Base-by-base conservation (phyloP, 1,140 invertebrate species). In the Danaus plexippus region DNA sequence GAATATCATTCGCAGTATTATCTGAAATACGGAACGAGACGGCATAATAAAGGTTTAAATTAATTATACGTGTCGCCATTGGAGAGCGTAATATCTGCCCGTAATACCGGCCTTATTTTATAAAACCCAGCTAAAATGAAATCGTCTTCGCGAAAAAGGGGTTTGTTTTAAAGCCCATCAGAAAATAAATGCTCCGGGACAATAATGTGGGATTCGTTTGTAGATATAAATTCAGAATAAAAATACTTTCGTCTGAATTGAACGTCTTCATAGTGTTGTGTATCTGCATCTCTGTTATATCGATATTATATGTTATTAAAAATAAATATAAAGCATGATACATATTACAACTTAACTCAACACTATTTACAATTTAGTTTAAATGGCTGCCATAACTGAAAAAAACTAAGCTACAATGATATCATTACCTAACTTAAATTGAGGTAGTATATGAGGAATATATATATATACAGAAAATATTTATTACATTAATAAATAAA, bases 161-260 rank as follows among this genome's bases (percentile, higher is more conserved):
- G 80, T 85, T 81, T 87, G 68, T 85, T 85, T 87, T 85, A 87
- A 87, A 84, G 75, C 84, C 81, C 77, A 85, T 87, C 80, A 75
- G 66, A 79, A 80, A 87, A 86, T 86, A 84, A 84, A 86, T 85
- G 77, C 76, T 59, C 67, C 70, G 67, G 79, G 84, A 87, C 84
- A 85, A 87, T 87, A 87, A 87, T 77, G 82, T 81, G 74, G 84
- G 80, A 87, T 85, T 84, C 77, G 67, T 66, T 72, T 71, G 62
- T 61, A 80, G 80, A 83, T 87, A 87, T 87, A 87, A 87, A 87
- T 85, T 85, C 69, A 61, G 63, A 80, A 87, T 85, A 84, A 87
- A 85, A 84, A 85, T 85, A 75, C 67, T 69, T 59, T 71, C 57
- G 15, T 60, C 54, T 50, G 57, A 59, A 51, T 75, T 73, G 69